Evolutionary conservation across 2,797 vertebrate species (phyloP), one percentile per base, ranked within the genome.

Genomic region (Phataginus tricuspis): DNA sequence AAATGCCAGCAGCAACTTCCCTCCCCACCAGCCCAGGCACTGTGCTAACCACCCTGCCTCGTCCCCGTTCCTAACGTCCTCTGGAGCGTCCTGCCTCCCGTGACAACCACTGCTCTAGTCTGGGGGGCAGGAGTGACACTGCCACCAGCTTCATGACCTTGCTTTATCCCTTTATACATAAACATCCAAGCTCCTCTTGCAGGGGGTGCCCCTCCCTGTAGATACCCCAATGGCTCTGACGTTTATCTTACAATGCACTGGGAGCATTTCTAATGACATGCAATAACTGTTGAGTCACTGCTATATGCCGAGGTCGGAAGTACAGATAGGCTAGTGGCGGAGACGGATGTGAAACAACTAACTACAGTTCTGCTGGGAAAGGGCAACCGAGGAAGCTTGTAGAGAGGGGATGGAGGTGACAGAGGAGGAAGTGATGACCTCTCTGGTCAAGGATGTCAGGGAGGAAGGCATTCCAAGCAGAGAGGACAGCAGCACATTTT

Each of bases 81-180:
- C 34, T n/a, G 21, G 51, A 42, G 31, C 5, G 57, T 16, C 64
- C 57, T 72, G 34, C 39, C 39, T 66, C 49, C 49, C 34, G 1
- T 53, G 75, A 90, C 64, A 95, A 68, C 71, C 31, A 25, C 5
- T 15, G 57, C 86, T 86, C 37, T 66, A 14, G 21, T 31, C 61
- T 68, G 61, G 34, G 21, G 29, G 57, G 37, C 13, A 45, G 57
- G 29, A 72, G 9, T 7, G 39, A 68, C 79, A 51, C 1, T 55
- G 45, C 49, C 74, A 42, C 31, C 37, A 45, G n/a, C 51, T 31
- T 79, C 14, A 18, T 27, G 68, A 78, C 49, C 14, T 4, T 19
- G 55, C 23, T 95, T 45, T 72, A 29, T 72, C 55, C 7, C n/a
- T 39, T 80, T 19, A 23, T 37, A 59, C n/a, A 13, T 27, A 39